A percentile compares a stretch with the other conserved stretches of the same genome.
These are phyloP conservation scores for Eumerus sabulonum DNA, from an alignment of 2,888 invertebrate genomes.

Conservation along the genomic window DNA sequence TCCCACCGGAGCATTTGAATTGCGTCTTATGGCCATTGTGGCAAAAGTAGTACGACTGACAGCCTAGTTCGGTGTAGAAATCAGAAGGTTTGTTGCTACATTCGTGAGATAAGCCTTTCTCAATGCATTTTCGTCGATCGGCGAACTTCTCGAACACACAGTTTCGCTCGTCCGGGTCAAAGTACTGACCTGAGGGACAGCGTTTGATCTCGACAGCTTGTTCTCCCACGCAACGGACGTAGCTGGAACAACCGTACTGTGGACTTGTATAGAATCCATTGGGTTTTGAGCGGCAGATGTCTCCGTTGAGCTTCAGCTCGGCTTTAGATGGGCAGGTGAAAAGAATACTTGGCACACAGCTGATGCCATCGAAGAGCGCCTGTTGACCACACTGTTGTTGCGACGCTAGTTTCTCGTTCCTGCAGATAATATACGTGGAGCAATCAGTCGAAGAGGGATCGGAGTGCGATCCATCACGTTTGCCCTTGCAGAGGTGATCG, in stretches of 20 bases:
- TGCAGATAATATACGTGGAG: constrained; percentile 74
- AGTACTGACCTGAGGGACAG: constrained; percentile 74
- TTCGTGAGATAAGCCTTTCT: constrained; percentile 70
- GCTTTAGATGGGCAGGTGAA: constrained; percentile 69
- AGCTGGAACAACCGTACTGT: constrained; percentile 74
- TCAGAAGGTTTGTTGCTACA: constrained; percentile 72
- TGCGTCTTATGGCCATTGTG: constrained; percentile 80
- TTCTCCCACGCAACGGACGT: constrained; percentile 74
- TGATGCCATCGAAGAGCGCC: constrained; percentile 74
- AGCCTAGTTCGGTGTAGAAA: constrained; percentile 80
- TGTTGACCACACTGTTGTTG: constrained; percentile 73
- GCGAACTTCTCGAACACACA: constrained; percentile 71
- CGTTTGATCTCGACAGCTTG: constrained; percentile 71
- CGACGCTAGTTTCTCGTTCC: constrained; percentile 71
- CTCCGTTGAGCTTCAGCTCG: constrained; percentile 55
- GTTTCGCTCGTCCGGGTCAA: constrained; percentile 72
- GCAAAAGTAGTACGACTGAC: constrained; percentile 82
- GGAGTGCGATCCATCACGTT: constrained; percentile 74
- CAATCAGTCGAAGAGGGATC: constrained; percentile 75
- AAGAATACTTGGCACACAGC: constrained; percentile 73
- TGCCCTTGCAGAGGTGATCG: constrained; percentile 68
- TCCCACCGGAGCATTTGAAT: constrained; percentile 79
- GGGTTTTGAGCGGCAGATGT: constrained; percentile 79
- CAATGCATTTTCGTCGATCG: constrained; percentile 70
- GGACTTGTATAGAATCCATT: constrained; percentile 79